A percentile compares a stretch with the other conserved stretches of the same genome.
Evolutionary conservation across 2,797 vertebrate genomes (phyloP).

Genomic region (Cynopterus sphinx): DNA sequence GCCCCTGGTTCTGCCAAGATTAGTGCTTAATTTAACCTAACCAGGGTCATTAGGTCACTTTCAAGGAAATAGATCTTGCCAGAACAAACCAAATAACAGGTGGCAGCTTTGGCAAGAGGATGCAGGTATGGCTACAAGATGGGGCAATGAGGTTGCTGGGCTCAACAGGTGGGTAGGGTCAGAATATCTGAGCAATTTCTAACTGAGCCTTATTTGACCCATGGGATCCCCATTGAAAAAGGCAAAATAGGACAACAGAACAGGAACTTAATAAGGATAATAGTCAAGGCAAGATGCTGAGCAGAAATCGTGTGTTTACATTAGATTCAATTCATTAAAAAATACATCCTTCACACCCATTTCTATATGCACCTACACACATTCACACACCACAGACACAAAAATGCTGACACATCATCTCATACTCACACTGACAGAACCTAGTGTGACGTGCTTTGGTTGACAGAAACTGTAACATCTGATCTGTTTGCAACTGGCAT

Average conservation of each 20-base stretch:
- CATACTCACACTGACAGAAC: background rate
- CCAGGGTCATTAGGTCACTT: slow-evolving; percentile 53
- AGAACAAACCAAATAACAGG: slow-evolving; percentile 59
- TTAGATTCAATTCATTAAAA: background rate
- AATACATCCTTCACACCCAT: background rate
- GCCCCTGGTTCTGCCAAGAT: background rate
- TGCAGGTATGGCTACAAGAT: slow-evolving; percentile 7
- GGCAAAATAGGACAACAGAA: background rate
- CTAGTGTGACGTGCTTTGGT: background rate
- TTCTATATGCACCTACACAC: background rate
- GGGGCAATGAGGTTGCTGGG: background rate
- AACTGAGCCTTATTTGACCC: slow-evolving; percentile 4
- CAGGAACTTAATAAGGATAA: background rate
- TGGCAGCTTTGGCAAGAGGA: slow-evolving; percentile 43
- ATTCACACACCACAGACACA: background rate
- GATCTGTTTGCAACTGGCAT: background rate
- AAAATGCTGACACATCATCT: background rate
- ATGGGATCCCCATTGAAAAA: background rate
- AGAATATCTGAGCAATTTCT: slow-evolving; percentile 26
- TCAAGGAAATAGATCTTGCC: slow-evolving; percentile 36
- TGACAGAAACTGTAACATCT: background rate
- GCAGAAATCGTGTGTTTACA: background rate
- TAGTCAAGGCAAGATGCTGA: background rate
- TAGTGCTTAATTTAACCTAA: slow-evolving; percentile 51
- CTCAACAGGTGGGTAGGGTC: background rate